Evolutionary conservation across 1,140 invertebrate genomes (phyloP), one percentile per base, ranked within the genome.

Genomic region (Dysdera silvatica): DNA sequence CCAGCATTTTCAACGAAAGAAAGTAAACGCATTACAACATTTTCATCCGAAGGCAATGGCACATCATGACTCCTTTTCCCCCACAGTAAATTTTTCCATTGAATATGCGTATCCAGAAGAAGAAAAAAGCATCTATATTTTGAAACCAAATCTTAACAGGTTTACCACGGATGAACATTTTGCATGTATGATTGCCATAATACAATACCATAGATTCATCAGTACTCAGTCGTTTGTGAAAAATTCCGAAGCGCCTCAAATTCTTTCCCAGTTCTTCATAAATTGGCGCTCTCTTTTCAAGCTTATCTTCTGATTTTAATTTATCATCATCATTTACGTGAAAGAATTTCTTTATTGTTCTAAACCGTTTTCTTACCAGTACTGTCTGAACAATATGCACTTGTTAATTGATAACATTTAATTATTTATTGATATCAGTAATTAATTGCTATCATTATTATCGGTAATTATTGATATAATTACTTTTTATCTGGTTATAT

Each of bases 171-270:
- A 79, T 78, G 64, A 74, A 76, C 68, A 77, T 76, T 71, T 79
- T 79, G 45, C 69, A 72, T 48, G 68, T 70, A 69, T 81, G 76
- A 68, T 71, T 69, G 52, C 77, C 79, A 74, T 75, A 79, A 69
- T 79, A 80, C 53, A 75, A 75, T 29, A 80, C 73, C 77, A 80
- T 80, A 63, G 72, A 68, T 71, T 80, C 79, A 74, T 80, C 77
- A 61, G 80, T 70, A 40, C 70, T 69, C 12, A 75, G 61, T 47
- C 69, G 16, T 70, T 71, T 37, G 58, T 37, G 35, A 52, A 60
- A 60, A 32, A 51, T 33, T 12, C 52, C 48, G n/a, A 54, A 54
- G 18, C 37, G 52, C 18, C 32, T 54, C 23, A 54, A 32, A 35
- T 37, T 54, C 28, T 54, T 37, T 14, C 48, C 24, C 29, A 51